Base-by-base conservation (phyloP, 2,888 invertebrate genomes). In the Leucophenga maculata region DNA sequence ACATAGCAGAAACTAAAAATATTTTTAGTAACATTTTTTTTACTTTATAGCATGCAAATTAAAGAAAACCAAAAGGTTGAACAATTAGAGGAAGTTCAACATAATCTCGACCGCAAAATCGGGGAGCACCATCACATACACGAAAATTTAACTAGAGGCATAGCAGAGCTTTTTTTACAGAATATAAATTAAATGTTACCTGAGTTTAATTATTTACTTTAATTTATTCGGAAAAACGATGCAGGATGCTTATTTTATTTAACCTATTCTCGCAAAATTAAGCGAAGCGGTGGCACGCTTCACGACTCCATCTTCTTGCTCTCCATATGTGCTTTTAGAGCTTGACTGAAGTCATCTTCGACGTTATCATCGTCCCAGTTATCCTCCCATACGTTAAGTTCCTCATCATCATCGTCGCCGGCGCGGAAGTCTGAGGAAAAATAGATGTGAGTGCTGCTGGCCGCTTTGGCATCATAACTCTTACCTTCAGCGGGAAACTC, bases 281-380 rank as follows among this genome's bases (percentile, higher is more conserved):
- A 18, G 22, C 54, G 3, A 4, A 20, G 11, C 22, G 18, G 6
- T 9, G 11, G 52, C 20, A 52, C 18, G 26, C 20, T 22, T 60
- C 79, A 87, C 64, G 85, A 84, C 75, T 88, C 88, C 87, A 88
- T 87, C 60, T 85, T 85, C 76, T 88, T 87, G 70, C 86, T 87
- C 71, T 88, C 88, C 66, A 89, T 75, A 75, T 89, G 88, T 0
- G 86, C 84, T 94, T 95, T 94, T 71, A 99, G 90, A 87, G 99
- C 98, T 86, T 96, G 93, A 86, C 96, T 97, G 86, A 99, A 99
- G 89, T 99, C 99, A 87, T 99, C 99, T 89, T 99, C 99, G 14
- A 98, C 94, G 83, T 98, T 96, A 86, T 99, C 99, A 89, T 99
- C 99, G 88, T 99, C 99, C 99, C 99, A 99, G 86, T 99, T 99